These are phyloP conservation scores for Oxyteleia sp. DNA, from an alignment of 2,888 invertebrate species.

Conservation along the genomic window DNA sequence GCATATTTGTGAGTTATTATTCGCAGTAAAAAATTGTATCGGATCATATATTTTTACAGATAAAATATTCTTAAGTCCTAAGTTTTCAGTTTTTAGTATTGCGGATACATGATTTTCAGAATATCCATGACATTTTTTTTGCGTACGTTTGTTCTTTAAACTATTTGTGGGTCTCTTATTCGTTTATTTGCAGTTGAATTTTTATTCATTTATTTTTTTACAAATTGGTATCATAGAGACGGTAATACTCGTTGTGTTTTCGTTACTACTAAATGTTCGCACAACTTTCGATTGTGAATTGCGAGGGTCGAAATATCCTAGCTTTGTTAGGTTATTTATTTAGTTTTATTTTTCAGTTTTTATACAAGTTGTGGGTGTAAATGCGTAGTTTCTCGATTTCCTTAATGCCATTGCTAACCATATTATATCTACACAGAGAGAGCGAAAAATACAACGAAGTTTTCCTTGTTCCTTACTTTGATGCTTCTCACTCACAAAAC, in stretches of 20 bases:
- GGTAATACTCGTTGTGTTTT: conserved; percentile 69
- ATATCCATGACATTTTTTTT: conserved; percentile 12
- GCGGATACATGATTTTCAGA: conserved; percentile 20
- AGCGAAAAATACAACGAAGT: conserved; percentile 47
- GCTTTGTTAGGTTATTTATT: not conserved
- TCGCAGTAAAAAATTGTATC: conserved; percentile 60
- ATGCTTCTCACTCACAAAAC: too few species aligned
- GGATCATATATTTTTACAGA: conserved; percentile 48
- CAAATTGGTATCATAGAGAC: conserved; percentile 52
- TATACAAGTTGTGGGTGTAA: conserved; percentile 42
- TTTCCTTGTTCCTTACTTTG: not conserved
- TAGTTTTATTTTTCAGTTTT: conserved; percentile 22
- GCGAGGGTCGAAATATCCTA: conserved; percentile 47
- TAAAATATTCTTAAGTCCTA: conserved; percentile 59
- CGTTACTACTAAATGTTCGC: conserved; percentile 54
- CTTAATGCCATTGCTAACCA: conserved; percentile 45
- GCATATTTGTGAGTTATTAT: conserved; percentile 36
- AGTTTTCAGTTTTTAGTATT: conserved; percentile 3
- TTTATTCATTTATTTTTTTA: conserved; percentile 41
- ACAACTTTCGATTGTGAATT: conserved; percentile 47
- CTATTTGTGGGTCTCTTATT: conserved; percentile 29
- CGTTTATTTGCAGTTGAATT: conserved; percentile 16
- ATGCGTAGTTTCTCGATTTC: conserved; percentile 33
- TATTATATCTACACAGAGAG: conserved; percentile 62
- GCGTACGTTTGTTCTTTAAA: conserved; percentile 2